Percentiles rank a stretch among this genome's conserved stretches.
Conservation (phyloP, 2,113 vertebrate genomes). For the Otolemur garnettii region DNA sequence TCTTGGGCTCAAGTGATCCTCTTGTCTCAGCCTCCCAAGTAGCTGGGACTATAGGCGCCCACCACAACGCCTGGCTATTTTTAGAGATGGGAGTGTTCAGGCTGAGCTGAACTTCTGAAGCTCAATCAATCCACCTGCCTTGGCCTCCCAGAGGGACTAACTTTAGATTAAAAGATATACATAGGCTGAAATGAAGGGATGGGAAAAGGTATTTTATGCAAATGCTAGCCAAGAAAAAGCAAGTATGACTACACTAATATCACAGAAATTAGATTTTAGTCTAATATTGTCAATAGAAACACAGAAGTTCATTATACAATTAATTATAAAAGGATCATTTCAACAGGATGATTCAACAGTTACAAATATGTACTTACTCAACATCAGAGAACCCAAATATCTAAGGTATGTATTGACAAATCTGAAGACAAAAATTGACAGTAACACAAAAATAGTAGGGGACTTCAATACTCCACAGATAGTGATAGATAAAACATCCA, state of each 20-base stretch:
- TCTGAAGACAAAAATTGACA: not conserved
- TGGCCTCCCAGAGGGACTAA: not conserved
- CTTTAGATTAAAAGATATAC: not conserved
- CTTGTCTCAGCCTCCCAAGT: too few species aligned
- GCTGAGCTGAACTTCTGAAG: too few species aligned
- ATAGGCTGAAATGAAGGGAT: not conserved
- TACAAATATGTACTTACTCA: not conserved
- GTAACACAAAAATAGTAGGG: not conserved
- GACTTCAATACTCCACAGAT: not conserved
- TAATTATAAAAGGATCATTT: not conserved
- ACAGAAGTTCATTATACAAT: not conserved
- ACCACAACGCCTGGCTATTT: too few species aligned
- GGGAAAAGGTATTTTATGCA: not conserved
- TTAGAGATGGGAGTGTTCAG: too few species aligned
- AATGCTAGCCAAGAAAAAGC: not conserved
- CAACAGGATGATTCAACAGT: not conserved
- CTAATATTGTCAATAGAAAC: not conserved
- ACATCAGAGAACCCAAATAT: not conserved
- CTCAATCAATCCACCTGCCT: too few species aligned
- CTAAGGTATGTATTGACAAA: not conserved
- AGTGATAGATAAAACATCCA: not conserved
- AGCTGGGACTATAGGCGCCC: too few species aligned
- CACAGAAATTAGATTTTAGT: not conserved
- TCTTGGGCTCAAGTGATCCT: too few species aligned
- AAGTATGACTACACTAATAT: not conserved